Conservation (phyloP, 2,797 vertebrate species). For the Enteromius argenteus region DNA sequence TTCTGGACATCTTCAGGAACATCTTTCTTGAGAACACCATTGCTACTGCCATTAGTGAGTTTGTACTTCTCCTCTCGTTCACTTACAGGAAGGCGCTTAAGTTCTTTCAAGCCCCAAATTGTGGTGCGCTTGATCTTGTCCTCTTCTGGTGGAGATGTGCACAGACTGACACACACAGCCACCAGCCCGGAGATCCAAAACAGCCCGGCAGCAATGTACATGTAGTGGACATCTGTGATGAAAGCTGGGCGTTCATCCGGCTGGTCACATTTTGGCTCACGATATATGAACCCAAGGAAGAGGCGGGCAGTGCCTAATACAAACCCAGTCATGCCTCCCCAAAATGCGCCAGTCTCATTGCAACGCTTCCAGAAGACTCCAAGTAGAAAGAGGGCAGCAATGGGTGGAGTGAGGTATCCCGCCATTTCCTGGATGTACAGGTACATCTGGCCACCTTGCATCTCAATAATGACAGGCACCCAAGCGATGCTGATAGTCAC, state of each 20-base stretch:
- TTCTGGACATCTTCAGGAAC: slow-evolving; percentile 75
- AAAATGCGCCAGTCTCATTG: slow-evolving; percentile 96
- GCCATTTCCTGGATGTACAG: slow-evolving; percentile 98
- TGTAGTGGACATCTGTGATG: slow-evolving; percentile 91
- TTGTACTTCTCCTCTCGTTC: slow-evolving; percentile 74
- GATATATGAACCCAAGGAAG: slow-evolving; percentile 90
- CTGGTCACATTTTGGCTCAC: slow-evolving; percentile 90
- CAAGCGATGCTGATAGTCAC: slow-evolving; percentile 95
- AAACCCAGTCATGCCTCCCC: slow-evolving; percentile 92
- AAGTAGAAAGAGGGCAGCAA: slow-evolving; percentile 94
- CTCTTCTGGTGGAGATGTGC: slow-evolving; percentile 86
- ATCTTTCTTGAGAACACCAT: slow-evolving; percentile 75
- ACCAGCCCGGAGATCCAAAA: slow-evolving; percentile 94
- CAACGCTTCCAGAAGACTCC: slow-evolving; percentile 96
- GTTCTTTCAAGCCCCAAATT: slow-evolving; percentile 86
- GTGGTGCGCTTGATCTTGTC: slow-evolving; percentile 89
- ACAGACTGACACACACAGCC: slow-evolving; percentile 89
- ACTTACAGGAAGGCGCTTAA: slow-evolving; percentile 66
- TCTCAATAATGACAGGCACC: slow-evolving; percentile 97
- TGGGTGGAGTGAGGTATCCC: slow-evolving; percentile 95
- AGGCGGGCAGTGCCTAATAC: slow-evolving; percentile 85
- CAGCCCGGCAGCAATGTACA: slow-evolving; percentile 92
- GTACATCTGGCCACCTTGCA: slow-evolving; percentile 99
- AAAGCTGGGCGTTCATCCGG: slow-evolving; percentile 89
- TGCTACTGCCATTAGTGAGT: slow-evolving; percentile 74